phyloP scores from a whole-genome alignment of 2,113 vertebrate genomes.

The Podarcis cretensis region DNA sequence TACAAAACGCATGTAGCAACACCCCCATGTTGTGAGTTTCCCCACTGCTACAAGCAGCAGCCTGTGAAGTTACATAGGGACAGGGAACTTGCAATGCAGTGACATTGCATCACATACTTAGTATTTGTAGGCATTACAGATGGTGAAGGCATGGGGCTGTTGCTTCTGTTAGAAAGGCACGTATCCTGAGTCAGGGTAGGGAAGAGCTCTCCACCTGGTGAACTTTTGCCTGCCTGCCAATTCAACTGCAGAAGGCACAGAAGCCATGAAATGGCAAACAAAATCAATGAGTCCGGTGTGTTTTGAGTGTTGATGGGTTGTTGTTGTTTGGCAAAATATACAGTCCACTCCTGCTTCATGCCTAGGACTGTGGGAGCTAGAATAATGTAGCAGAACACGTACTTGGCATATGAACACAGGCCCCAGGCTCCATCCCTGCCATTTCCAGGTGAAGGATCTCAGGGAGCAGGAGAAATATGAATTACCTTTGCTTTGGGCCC shows the following conservation, averaged over 20 bases:
- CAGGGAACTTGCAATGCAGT: background rate
- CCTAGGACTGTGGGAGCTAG: background rate
- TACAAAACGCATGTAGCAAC: background rate
- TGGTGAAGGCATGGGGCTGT: background rate
- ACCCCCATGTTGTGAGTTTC: background rate
- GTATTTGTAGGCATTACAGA: background rate
- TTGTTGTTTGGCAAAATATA: background rate
- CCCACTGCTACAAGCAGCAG: too few relatives aligned
- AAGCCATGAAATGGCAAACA: background rate
- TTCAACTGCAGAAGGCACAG: background rate
- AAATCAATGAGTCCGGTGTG: background rate
- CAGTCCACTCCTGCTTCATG: background rate
- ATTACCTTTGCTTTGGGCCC: background rate
- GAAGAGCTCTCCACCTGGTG: background rate
- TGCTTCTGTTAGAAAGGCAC: too few relatives aligned
- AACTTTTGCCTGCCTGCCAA: background rate
- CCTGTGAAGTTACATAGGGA: background rate
- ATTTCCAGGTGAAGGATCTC: background rate
- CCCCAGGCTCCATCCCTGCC: too few relatives aligned
- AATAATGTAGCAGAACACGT: background rate
- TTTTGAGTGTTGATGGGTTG: background rate
- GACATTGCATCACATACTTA: background rate
- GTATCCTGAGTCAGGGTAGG: background rate
- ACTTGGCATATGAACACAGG: too few relatives aligned
- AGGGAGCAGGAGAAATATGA: background rate